These are phyloP conservation scores for Okapia johnstoni DNA, from an alignment of 2,113 vertebrate species.

Conservation along the genomic window DNA sequence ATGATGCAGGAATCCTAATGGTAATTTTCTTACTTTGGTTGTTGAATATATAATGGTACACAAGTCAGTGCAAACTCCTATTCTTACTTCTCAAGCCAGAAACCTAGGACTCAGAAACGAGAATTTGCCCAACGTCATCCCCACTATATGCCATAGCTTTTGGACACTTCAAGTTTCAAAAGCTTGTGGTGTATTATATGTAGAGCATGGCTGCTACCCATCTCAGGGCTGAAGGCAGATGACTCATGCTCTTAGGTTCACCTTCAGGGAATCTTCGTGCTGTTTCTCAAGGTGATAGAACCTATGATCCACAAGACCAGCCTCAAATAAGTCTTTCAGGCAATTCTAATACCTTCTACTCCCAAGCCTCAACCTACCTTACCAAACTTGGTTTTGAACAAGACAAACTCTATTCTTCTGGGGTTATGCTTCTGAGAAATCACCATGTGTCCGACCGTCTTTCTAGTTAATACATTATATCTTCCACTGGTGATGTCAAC, in stretches of 20 bases:
- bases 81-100: not conserved
- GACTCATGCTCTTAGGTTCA: not conserved
- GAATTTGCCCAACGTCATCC: not conserved
- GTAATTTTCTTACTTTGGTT: not conserved
- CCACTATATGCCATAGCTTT: not conserved
- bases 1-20: rapidly evolving
- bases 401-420: not conserved
- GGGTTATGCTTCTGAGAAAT: too few species aligned
- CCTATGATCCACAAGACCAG: not conserved
- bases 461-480: not conserved
- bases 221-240: not conserved
- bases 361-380: not conserved
- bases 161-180: not conserved
- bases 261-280: not conserved
- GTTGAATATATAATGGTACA: rapidly evolving
- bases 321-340: not conserved
- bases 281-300: not conserved
- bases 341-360: not conserved
- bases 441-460: not conserved
- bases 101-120: not conserved
- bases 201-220: not conserved
- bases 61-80: not conserved
- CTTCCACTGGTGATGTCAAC: not conserved
- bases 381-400: not conserved
- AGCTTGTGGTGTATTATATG: not conserved